These are phyloP conservation scores for Druon quercuslanigerum DNA, from an alignment of 1,140 invertebrate species.

Conservation along the genomic window DNA sequence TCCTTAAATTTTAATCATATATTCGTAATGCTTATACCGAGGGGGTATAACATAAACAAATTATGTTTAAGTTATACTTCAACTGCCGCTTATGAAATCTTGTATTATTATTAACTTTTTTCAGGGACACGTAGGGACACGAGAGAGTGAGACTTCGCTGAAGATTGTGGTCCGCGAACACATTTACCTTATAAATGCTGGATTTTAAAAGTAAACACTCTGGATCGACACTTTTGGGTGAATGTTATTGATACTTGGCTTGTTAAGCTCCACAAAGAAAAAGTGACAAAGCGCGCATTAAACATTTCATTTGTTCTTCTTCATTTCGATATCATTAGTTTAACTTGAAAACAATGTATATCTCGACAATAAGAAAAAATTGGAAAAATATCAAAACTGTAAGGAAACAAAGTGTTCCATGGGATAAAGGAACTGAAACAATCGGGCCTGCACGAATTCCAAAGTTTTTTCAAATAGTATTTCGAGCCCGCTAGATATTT, in stretches of 20 bases:
- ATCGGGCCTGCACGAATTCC: constrained; percentile 15
- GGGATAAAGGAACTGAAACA: background rate
- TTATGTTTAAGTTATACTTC: background rate
- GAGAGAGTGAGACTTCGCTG: constrained; percentile 66
- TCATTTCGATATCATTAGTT: background rate
- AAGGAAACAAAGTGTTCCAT: background rate
- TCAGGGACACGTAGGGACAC: constrained; percentile 73
- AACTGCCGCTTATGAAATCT: background rate
- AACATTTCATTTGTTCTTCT: background rate
- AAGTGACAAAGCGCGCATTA: constrained; percentile 7
- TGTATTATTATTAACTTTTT: constrained; percentile 50
- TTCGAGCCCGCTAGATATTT: too few species aligned
- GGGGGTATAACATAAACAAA: too few species aligned
- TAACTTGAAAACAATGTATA: background rate
- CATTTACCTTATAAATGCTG: constrained; percentile 64
- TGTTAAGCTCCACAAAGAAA: constrained; percentile 21
- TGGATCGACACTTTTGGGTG: background rate
- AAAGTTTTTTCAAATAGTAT: background rate
- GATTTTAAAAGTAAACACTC: background rate
- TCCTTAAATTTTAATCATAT: too few species aligned
- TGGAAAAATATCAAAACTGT: background rate
- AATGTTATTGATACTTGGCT: constrained; percentile 42
- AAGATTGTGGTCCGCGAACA: constrained; percentile 69
- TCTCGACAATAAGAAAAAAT: constrained; percentile 16
- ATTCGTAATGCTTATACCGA: too few species aligned